A percentile compares a stretch with the other conserved stretches of the same genome.
Evolutionary conservation across 2,888 invertebrate genomes (phyloP).

Genomic region (Melinaea menophilus): DNA sequence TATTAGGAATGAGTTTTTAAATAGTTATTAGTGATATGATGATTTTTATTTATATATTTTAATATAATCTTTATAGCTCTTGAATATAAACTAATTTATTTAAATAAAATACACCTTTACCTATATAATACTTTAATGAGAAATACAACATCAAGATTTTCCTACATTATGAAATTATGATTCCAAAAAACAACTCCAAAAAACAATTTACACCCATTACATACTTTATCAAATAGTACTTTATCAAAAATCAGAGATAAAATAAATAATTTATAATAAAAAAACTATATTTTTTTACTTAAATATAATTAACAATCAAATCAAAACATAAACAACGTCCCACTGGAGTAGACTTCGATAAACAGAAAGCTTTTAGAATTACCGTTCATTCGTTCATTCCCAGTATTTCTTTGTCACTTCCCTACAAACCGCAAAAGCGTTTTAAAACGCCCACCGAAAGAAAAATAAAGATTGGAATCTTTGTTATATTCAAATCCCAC

Average conservation of each 20-base stretch:
- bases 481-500: slow-evolving; percentile 67
- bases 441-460: slow-evolving; percentile 52
- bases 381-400: slow-evolving; percentile 71
- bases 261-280: slow-evolving; percentile 5
- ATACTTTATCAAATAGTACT: neutral
- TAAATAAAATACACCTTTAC: no score
- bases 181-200: no score
- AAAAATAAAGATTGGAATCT: slow-evolving; percentile 63
- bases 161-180: no score
- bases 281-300: slow-evolving; percentile 13
- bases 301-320: slow-evolving; percentile 37
- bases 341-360: slow-evolving; percentile 57
- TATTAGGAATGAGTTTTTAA: slow-evolving; percentile 30
- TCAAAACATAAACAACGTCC: slow-evolving; percentile 74
- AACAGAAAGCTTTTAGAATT: slow-evolving; percentile 75
- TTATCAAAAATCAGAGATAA: slow-evolving; percentile 11
- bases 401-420: slow-evolving; percentile 64
- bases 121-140: no score
- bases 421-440: slow-evolving; percentile 52
- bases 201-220: no score
- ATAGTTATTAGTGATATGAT: no score
- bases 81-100: no score
- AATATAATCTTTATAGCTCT: no score
- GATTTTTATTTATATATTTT: no score
- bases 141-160: no score